Percentiles rank a stretch among this genome's conserved stretches.
Evolutionary conservation across 2,113 vertebrate species (phyloP).

Genomic region (Mystacornis crossleyi): DNA sequence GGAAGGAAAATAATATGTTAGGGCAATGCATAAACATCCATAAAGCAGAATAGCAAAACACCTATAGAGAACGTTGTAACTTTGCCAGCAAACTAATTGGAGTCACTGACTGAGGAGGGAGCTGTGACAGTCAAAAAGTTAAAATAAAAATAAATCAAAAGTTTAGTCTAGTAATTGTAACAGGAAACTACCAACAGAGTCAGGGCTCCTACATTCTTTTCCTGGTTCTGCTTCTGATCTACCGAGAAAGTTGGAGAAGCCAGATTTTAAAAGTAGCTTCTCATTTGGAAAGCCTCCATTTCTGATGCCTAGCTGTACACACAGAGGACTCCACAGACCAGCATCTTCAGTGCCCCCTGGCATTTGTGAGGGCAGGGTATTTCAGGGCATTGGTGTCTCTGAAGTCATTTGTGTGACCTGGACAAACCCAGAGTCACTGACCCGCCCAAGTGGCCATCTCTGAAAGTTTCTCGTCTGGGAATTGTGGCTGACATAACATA

Average conservation of each 20-base stretch:
- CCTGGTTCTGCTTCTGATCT: constrained; percentile 21
- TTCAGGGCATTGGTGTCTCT: neutral
- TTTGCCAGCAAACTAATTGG: constrained; percentile 41
- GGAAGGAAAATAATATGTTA: neutral
- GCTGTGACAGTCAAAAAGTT: neutral
- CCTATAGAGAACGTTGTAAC: constrained; percentile 2
- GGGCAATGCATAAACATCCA: neutral
- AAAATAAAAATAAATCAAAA: constrained; percentile 56
- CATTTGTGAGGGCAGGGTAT: neutral
- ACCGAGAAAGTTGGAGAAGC: neutral
- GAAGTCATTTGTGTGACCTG: neutral
- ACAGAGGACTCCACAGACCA: neutral
- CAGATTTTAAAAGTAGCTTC: neutral
- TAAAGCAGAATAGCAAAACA: constrained; percentile 20
- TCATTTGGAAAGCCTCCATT: neutral
- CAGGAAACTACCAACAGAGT: neutral
- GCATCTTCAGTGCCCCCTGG: neutral
- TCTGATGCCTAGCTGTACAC: neutral
- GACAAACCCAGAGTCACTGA: neutral
- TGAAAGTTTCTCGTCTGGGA: neutral
- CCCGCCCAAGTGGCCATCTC: neutral
- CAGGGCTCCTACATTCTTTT: neutral
- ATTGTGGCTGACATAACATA: neutral
- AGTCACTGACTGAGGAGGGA: neutral
- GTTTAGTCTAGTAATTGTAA: constrained; percentile 24